phyloP scores from a whole-genome alignment of 2,797 vertebrate species.

The Thripadectes ignobilis region DNA sequence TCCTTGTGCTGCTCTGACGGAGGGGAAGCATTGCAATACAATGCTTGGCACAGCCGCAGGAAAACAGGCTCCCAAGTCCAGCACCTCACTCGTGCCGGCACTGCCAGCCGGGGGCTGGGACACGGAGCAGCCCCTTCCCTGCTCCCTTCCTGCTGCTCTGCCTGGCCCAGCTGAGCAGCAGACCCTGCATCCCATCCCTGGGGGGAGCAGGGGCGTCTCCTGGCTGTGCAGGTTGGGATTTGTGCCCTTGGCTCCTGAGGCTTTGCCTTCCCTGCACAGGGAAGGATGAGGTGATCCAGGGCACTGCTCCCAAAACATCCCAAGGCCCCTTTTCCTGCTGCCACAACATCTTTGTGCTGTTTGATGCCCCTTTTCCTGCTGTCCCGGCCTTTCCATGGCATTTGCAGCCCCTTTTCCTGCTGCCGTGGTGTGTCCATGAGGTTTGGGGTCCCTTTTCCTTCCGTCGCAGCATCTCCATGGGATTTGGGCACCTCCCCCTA shows the following conservation, averaged over 20 bases:
- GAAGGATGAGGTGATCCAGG: not conserved
- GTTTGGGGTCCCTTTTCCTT: not conserved
- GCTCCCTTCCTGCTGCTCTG: not conserved
- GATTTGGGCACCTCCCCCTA: not conserved
- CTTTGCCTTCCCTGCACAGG: not conserved
- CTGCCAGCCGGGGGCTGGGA: not conserved
- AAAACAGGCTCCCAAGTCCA: not conserved
- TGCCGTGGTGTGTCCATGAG: not conserved
- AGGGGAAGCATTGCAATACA: not conserved
- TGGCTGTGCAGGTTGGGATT: not conserved
- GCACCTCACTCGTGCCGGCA: not conserved
- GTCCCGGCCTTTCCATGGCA: accelerated
- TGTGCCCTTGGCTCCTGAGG: accelerated
- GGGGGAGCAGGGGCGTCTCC: not conserved
- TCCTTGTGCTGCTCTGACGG: not conserved
- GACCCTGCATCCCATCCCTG: accelerated
- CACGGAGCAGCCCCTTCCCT: not conserved
- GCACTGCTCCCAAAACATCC: not conserved
- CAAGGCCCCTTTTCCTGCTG: not conserved
- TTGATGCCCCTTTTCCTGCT: not conserved
- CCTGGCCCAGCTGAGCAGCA: accelerated
- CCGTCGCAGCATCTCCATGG: accelerated
- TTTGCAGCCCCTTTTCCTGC: not conserved
- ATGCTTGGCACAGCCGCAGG: not conserved
- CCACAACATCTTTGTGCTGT: not conserved